Evolutionary conservation across 2,797 vertebrate species (phyloP), one percentile per base, ranked within the genome.

Genomic region (Stomatorhinus walkeri): DNA sequence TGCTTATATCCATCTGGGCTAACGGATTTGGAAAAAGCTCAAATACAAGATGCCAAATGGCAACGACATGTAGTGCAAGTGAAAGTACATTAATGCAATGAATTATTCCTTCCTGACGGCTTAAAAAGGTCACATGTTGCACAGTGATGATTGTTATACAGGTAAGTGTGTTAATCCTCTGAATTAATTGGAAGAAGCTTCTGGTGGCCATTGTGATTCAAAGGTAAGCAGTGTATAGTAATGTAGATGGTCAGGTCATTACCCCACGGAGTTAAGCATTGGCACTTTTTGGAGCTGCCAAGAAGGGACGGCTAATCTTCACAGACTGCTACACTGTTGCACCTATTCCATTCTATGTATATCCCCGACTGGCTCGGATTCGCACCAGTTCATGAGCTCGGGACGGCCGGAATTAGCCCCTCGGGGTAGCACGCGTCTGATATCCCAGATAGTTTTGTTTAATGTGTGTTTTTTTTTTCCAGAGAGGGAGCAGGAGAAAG

Each of bases 401-500:
- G n/a, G 56, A 40, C 40, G 59, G 43, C 56, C 10, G 22, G 36
- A 79, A 46, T 79, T 79, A 43, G 72, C 36, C 32, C 16, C 28
- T 40, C 72, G n/a, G 72, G 16, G 36, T 79, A 19, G 8, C 72
- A 32, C 28, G 28, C 28, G 28, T 32, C 28, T 56, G 49, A 54
- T n/a, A 36, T 14, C 48, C 85, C 1, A 8, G 22, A 24, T 51
- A 59, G 8, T 85, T 85, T 81, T 85, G 10, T 72, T 32, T 46
- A 46, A 43, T 81, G 40, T 81, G n/a, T 88, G 79, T 83, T 68
- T 19, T 43, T 43, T 43, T 46, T 72, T 36, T 3, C 3, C 87
- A 88, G 87, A 88, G 54, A 87, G 87, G 76, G 89, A 89, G 6
- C 24, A 88, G 76, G 87, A 89, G 43, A 76, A 85, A 86, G 81